These are phyloP conservation scores for Chiroxiphia lanceolata DNA, from an alignment of 2,797 vertebrate species.

Conservation along the genomic window DNA sequence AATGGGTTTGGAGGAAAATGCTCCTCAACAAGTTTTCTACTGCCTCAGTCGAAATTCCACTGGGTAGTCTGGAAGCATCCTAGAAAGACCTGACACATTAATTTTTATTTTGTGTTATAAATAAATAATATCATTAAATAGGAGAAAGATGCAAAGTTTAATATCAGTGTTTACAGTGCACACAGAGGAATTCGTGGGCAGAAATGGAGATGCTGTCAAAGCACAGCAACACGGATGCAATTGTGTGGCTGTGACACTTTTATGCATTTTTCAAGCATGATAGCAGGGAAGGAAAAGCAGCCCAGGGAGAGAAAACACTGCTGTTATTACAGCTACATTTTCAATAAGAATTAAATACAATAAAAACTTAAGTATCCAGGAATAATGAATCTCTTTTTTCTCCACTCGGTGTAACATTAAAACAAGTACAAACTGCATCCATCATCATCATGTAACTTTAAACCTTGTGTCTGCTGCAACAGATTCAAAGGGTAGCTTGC, in stretches of 20 bases:
- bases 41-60: not conserved
- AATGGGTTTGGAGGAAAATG: not conserved
- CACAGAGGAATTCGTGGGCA: not conserved
- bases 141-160: not conserved
- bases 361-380: not conserved
- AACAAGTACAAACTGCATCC: not conserved
- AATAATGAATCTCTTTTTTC: not conserved
- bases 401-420: not conserved
- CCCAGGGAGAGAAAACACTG: not conserved
- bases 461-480: not conserved
- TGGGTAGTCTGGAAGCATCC: not conserved
- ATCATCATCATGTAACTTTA: not conserved
- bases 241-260: not conserved
- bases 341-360: not conserved
- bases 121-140: slow-evolving; percentile 21
- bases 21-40: not conserved
- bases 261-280: not conserved
- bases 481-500: not conserved
- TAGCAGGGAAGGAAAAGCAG: not conserved
- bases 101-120: slow-evolving; percentile 13
- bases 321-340: not conserved
- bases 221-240: not conserved
- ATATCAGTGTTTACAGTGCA: not conserved
- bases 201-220: slow-evolving; percentile 6
- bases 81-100: not conserved